Evolutionary conservation across 2,888 invertebrate genomes (phyloP).

Genomic region (Ametastegia equiseti): DNA sequence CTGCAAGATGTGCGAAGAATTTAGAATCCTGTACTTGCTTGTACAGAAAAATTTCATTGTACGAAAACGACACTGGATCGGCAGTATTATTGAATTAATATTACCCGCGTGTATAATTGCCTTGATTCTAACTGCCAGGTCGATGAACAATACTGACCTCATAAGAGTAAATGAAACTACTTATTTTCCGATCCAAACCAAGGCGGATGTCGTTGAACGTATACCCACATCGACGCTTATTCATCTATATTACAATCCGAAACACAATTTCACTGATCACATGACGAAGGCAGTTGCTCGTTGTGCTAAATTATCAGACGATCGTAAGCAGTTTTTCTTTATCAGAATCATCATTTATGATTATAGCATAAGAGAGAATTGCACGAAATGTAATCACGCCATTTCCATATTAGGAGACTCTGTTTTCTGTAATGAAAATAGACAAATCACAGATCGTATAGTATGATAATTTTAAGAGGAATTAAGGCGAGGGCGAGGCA

Average conservation of each 20-base stretch:
- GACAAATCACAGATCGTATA: too few species aligned
- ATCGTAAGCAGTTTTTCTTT: conserved; percentile 57
- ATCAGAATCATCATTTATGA: not conserved
- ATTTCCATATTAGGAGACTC: too few species aligned
- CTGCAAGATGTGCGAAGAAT: conserved; percentile 52
- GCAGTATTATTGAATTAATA: conserved; percentile 63
- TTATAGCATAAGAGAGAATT: not conserved
- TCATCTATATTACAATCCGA: conserved; percentile 64
- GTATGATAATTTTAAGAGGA: too few species aligned
- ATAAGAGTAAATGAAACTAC: conserved; percentile 58
- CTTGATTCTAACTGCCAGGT: conserved; percentile 65
- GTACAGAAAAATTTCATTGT: conserved; percentile 69
- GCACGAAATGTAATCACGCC: too few species aligned
- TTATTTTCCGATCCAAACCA: conserved; percentile 56
- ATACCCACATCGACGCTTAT: not conserved
- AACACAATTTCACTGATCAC: conserved; percentile 58
- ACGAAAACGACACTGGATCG: conserved; percentile 68
- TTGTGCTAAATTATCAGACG: conserved; percentile 60
- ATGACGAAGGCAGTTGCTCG: conserved; percentile 61
- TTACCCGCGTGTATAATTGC: conserved; percentile 67
- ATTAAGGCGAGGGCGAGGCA: too few species aligned
- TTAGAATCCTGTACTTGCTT: conserved; percentile 65
- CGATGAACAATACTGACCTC: conserved; percentile 60
- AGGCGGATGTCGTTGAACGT: not conserved
- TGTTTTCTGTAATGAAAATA: too few species aligned